Percentiles rank a stretch among this genome's conserved stretches.
phyloP scores from a whole-genome alignment of 2,113 vertebrate species.

The Larimichthys polyactis region DNA sequence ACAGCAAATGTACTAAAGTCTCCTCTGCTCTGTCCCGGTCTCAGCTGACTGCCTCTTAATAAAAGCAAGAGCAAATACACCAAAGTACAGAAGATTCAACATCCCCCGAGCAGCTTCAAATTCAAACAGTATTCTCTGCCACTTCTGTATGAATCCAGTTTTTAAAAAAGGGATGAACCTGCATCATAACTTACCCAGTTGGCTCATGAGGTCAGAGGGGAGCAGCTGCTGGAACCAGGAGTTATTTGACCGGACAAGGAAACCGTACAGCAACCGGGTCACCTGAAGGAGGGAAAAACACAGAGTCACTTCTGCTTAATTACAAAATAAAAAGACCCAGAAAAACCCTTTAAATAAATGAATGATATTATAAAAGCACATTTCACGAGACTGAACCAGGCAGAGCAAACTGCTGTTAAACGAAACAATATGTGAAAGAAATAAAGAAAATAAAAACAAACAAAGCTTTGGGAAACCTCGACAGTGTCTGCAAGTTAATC shows the following conservation, averaged over 20 bases:
- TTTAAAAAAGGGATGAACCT: neutral
- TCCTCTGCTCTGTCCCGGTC: neutral
- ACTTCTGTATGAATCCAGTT: neutral
- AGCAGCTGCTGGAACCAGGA: conserved; percentile 92
- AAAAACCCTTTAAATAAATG: neutral
- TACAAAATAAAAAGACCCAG: neutral
- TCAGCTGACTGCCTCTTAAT: neutral
- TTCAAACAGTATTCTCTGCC: neutral
- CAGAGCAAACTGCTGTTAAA: neutral
- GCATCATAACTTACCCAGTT: conserved; percentile 81
- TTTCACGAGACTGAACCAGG: neutral
- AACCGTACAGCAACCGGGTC: conserved; percentile 89
- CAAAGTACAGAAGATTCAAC: neutral
- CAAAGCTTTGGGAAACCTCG: too few species aligned
- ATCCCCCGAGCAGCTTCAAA: neutral
- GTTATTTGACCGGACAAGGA: conserved; percentile 91
- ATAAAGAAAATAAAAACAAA: neutral
- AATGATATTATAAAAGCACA: neutral
- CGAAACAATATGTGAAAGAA: neutral
- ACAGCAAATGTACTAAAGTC: neutral
- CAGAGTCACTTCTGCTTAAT: neutral
- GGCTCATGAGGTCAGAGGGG: conserved; percentile 78
- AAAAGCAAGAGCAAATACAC: neutral
- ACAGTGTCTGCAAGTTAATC: too few species aligned
- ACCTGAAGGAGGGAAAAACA: conserved; percentile 82